Evolutionary conservation across 2,888 invertebrate species (phyloP).

Genomic region (Busseola fusca): DNA sequence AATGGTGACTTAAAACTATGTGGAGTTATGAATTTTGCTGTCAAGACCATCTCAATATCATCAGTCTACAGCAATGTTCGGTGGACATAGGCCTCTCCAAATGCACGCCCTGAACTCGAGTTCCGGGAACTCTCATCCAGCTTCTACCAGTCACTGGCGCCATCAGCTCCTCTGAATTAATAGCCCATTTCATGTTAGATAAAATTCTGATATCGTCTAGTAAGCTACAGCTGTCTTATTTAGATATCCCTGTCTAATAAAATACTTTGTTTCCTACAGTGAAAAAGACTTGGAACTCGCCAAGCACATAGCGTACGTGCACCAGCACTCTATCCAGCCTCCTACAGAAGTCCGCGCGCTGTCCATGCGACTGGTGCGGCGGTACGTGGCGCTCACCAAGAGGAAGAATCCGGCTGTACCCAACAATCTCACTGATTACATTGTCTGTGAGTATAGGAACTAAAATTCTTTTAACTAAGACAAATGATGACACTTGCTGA

Average conservation of each 20-base stretch:
- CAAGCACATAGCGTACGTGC: constrained; percentile 99
- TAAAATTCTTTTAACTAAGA: not conserved
- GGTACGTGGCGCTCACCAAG: constrained; percentile 97
- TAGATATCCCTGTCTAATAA: not conserved
- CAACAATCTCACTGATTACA: constrained; percentile 67
- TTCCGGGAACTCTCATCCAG: not conserved
- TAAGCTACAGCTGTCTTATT: not conserved
- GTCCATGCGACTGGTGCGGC: constrained; percentile 97
- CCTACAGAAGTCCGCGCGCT: constrained; percentile 93
- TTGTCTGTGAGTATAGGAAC: constrained; percentile 68
- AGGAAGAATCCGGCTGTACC: constrained; percentile 96
- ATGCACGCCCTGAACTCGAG: not conserved
- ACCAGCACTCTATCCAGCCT: constrained; percentile 97
- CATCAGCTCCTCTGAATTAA: not conserved
- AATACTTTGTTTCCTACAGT: constrained; percentile 60
- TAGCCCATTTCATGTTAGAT: not conserved
- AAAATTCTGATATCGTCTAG: not conserved
- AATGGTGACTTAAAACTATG: not conserved
- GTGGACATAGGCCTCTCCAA: not conserved
- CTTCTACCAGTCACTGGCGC: not conserved
- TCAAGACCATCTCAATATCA: not conserved
- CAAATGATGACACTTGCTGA: not conserved
- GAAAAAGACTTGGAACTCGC: constrained; percentile 95
- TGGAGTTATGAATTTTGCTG: not conserved
- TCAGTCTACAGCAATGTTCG: not conserved